phyloP scores from a whole-genome alignment of 2,888 invertebrate genomes.

The Drosophila anomelani region DNA sequence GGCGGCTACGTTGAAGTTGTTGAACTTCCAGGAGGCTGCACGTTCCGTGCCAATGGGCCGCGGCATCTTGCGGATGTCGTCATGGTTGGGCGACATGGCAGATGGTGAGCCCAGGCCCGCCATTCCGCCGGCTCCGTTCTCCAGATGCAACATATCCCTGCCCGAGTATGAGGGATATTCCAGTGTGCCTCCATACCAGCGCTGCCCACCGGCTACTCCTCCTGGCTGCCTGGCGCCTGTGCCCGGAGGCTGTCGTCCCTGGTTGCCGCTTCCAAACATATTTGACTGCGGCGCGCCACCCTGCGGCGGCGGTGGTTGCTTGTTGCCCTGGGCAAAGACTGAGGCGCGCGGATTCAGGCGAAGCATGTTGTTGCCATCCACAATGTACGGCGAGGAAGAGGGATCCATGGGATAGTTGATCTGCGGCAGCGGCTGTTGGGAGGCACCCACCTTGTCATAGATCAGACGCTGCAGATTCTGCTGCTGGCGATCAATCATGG shows the following conservation, averaged over 20 bases:
- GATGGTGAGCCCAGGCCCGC: conserved; percentile 83
- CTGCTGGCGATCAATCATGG: conserved; percentile 70
- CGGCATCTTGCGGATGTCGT: conserved; percentile 85
- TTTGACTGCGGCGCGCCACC: conserved; percentile 52
- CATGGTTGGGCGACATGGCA: conserved; percentile 85
- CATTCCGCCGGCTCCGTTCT: conserved; percentile 80
- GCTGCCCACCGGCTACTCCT: conserved; percentile 57
- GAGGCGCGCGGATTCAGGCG: conserved; percentile 93
- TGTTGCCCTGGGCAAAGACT: conserved; percentile 86
- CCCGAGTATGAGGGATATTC: conserved; percentile 75
- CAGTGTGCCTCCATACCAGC: conserved; percentile 75
- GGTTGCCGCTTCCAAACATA: conserved; percentile 65
- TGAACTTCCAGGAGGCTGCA: conserved; percentile 84
- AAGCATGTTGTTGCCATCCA: conserved; percentile 85
- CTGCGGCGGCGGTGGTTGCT: conserved; percentile 21
- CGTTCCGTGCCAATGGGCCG: conserved; percentile 94
- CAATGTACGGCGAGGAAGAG: conserved; percentile 49
- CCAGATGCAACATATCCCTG: conserved; percentile 82
- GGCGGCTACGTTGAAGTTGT: conserved; percentile 78
- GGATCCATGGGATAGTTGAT: conserved; percentile 79
- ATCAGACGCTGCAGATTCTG: conserved; percentile 70
- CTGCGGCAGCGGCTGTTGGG: conserved; percentile 54
- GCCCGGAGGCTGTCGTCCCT: conserved; percentile 72
- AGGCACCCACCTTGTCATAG: conserved; percentile 69
- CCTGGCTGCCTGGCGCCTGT: conserved; percentile 52